Evolutionary conservation across 30 jellyfish, hydroid and myxozoan genomes (phyloP), one percentile per base, ranked within the genome.

Genomic region (Pseudorhiza aurosa): DNA sequence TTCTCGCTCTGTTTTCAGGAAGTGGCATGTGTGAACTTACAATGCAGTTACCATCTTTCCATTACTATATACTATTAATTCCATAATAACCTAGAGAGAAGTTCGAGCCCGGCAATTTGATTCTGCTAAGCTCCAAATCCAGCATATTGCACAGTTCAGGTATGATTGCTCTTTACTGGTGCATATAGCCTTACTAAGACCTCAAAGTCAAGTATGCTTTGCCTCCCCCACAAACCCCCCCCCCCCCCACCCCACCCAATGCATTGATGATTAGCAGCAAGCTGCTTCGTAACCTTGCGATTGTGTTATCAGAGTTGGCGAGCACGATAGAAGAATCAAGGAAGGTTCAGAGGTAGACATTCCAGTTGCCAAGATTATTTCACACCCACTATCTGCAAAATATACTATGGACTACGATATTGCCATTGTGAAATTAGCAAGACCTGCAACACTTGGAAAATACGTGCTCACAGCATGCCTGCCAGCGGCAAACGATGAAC

Each of bases 381-480:
- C 68, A 4, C 96, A 82, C 58, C 79, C 72, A 1, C 9, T 47
- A 15, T 89, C 68, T 59, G 40, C 64, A 40, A 58, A 85, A 39
- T 15, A 51, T 12, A 77, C 90, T 2, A 56, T 89, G 1, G 97
- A 89, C 62, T 82, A 49, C 46, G 97, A 89, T 44, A 71, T 89
- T 32, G 97, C 93, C 14, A 59, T 89, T 15, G 74, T 89, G 44
- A 89, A 89, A 63, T 46, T 89, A 29, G 27, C 75, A 14, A 74
- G 85, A 21, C 95, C 95, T 6, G 93, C 88, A 45, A 81, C 83
- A 0, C 68, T 82, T n/a, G 90, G 81, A 18, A 58, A 59, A 33
- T 67, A 47, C 45, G 93, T 75, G 12, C 70, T 59, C 10, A 49
- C 96, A 1, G 97, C 85, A 9, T 89, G 97, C 72, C 63, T 89